Base-by-base conservation (phyloP, 2,888 invertebrate genomes). In the Yponomeuta malinellus region DNA sequence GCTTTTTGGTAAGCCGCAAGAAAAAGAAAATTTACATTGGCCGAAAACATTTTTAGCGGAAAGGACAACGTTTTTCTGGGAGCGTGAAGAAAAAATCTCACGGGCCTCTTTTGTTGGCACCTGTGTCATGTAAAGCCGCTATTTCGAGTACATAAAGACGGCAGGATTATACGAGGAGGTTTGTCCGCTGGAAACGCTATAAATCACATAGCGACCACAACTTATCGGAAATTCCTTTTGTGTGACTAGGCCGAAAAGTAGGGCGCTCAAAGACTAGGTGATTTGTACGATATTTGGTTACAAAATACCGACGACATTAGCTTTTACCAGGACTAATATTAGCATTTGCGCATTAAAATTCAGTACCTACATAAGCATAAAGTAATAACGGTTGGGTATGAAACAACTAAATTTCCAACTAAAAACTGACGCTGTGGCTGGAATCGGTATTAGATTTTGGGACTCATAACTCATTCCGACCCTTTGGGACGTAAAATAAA, bases 141-240 rank as follows among this genome's bases (percentile, higher is more conserved):
- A 15, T 59, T 65, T 31, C 31, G 65, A 31, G 65, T 65, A 65
- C 33, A 65, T 29, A 31, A 33, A 8, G 65, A 12, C 65, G 65
- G 65, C 15, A 59, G 65, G 31, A 31, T 33, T 33, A 65, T 65
- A 6, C 31, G 31, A 31, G 65, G 65, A 65, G 33, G 65, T 65
- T 65, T 29, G 65, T 65, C 8, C 33, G 65, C 33, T 9, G 10
- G 33, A 65, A 65, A 65, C 33, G 65, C 65, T 33, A 65, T 65
- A 65, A 65, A 65, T 65, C 65, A 65, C 29, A 65, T 65, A 33
- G 65, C 31, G 65, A n/a, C 33, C 31, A 29, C 65, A 33, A 65
- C 31, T 65, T 65, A 65, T 65, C 33, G 65, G 33, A 15, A 65
- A 65, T 65, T 29, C 65, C 65, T 15, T 12, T 59, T 59, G 8